Evolutionary conservation across 2,113 vertebrate species (phyloP), one percentile per base, ranked within the genome.

Genomic region (Xyrauchen texanus): DNA sequence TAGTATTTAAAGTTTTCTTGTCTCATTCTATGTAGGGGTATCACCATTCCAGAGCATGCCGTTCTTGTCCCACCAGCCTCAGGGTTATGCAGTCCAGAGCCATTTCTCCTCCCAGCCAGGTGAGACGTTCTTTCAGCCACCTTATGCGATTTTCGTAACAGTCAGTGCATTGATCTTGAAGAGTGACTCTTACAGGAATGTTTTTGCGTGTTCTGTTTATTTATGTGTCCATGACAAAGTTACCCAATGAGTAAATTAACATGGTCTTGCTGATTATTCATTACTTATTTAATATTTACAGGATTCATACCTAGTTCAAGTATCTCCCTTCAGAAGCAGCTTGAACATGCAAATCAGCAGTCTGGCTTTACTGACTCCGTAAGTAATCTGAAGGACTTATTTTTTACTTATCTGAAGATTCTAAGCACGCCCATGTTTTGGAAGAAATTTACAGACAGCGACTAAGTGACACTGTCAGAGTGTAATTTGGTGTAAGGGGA

Each of bases 301-400:
- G 93, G 93, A 58, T 93, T 92, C 78, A 91, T 94, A 51, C 91
- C 95, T 0, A 94, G 92, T 68, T 90, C 94, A 16, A 91, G 93
- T 7, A 94, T 97, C 6, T 93, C 96, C 6, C 93, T 97, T 7
- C 96, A 97, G 89, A 97, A 97, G 82, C 96, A 97, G 82, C 90
- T 97, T 87, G 96, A 97, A 79, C 96, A 97, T 4, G 95, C 96
- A 47, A 97, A 96, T 86, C 96, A 96, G 78, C 96, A 96, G 87
- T 95, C 96, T 0, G 94, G 95, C 66, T 97, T 97, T 69, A 95
- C 95, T 3, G 96, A 97, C 47, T 94, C 95, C 0, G 96, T 97
- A 87, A 94, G 69, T 69, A 53, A 15, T 69, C 11, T 2, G 9
- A 13, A 12, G 47, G 5, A 34, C 21, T 34, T 34, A 34, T 34